phyloP scores from a whole-genome alignment of 2,888 invertebrate genomes.

The Abscondita cerata region DNA sequence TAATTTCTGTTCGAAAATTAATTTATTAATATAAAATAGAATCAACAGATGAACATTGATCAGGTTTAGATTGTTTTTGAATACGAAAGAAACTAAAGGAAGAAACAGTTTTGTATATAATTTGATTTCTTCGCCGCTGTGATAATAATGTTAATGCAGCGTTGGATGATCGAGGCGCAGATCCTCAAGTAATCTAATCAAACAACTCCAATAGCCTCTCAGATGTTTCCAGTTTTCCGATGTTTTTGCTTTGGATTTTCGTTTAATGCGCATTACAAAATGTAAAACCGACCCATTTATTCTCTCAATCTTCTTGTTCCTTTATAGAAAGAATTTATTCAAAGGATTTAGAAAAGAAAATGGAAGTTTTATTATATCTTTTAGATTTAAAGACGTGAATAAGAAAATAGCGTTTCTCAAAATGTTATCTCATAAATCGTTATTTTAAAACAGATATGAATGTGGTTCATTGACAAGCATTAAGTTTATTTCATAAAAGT shows the following conservation, averaged over 20 bases:
- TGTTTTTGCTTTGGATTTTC: constrained; percentile 46
- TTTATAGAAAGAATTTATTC: too few species aligned
- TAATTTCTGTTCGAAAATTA: neutral
- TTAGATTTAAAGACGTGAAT: too few species aligned
- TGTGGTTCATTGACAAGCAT: too few species aligned
- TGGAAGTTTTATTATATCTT: too few species aligned
- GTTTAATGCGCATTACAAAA: constrained; percentile 27
- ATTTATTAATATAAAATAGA: neutral
- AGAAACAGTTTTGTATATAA: constrained; percentile 41
- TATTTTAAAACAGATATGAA: too few species aligned
- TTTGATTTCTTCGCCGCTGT: constrained; percentile 50
- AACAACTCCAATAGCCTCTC: constrained; percentile 50
- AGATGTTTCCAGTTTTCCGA: constrained; percentile 49
- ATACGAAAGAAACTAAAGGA: constrained; percentile 24
- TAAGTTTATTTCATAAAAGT: too few species aligned
- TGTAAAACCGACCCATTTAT: constrained; percentile 23
- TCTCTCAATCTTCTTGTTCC: constrained; percentile 17
- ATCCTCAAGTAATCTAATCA: constrained; percentile 50
- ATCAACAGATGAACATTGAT: too few species aligned
- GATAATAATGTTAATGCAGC: constrained; percentile 53
- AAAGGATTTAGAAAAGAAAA: too few species aligned
- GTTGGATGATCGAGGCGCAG: constrained; percentile 49
- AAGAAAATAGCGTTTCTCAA: too few species aligned
- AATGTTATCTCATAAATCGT: too few species aligned
- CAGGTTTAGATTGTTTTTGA: constrained; percentile 16